Conservation (phyloP, 2,888 invertebrate genomes). For the Escarpia spicata region DNA sequence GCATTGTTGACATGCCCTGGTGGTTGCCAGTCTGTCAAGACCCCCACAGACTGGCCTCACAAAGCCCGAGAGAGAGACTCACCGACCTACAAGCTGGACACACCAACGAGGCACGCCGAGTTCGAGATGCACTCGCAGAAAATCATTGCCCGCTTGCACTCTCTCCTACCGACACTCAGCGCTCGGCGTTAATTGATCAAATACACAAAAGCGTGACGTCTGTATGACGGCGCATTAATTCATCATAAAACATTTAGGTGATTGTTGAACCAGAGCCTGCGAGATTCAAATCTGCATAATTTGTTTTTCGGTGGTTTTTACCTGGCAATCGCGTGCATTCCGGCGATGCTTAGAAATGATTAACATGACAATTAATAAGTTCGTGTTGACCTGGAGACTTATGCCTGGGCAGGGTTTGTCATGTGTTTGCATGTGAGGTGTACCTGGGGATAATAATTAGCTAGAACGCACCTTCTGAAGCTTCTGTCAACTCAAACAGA, state of each 20-base stretch:
- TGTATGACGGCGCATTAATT: conserved; percentile 1
- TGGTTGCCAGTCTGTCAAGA: not conserved
- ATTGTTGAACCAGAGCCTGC: not conserved
- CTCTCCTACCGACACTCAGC: no score
- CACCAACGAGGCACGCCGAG: not conserved
- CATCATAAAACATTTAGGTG: not conserved
- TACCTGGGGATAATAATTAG: not conserved
- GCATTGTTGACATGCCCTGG: not conserved
- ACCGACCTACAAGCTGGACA: not conserved
- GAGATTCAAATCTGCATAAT: not conserved
- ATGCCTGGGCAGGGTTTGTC: not conserved
- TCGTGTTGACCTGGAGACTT: not conserved
- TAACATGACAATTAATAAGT: not conserved
- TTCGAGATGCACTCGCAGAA: not conserved
- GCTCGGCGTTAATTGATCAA: not conserved
- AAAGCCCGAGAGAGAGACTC: not conserved
- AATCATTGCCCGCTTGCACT: not conserved
- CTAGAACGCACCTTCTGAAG: not conserved
- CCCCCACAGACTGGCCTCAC: not conserved
- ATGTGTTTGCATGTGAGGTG: not conserved
- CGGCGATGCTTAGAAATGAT: not conserved
- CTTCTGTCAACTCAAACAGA: not conserved
- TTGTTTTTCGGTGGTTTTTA: conserved; percentile 3
- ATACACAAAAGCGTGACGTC: not conserved
- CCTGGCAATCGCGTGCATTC: not conserved